These are phyloP conservation scores for Chelon auratus DNA, from an alignment of 2,797 vertebrate genomes.

Conservation along the genomic window DNA sequence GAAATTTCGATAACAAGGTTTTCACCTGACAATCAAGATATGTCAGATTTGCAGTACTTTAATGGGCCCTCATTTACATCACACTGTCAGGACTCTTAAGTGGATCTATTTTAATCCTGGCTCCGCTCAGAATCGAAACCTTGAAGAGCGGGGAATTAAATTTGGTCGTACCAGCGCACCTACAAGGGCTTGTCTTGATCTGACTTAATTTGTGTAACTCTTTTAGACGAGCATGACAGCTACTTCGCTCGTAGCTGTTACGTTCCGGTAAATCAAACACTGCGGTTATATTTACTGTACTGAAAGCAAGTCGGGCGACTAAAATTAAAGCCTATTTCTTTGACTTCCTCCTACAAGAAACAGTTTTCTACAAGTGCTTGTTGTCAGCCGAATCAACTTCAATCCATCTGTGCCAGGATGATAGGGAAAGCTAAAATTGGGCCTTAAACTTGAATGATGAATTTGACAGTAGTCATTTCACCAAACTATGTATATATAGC, in stretches of 20 bases:
- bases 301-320: neutral
- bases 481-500: neutral
- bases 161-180: neutral
- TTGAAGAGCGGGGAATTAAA: constrained; percentile 33
- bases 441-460: neutral
- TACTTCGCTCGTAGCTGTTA: neutral
- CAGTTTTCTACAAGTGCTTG: neutral
- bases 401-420: neutral
- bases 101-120: constrained; percentile 18
- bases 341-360: constrained; percentile 12
- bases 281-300: constrained; percentile 1
- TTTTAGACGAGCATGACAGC: constrained; percentile 21
- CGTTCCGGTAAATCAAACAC: constrained; percentile 13
- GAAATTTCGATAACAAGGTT: constrained; percentile 47
- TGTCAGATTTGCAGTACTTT: constrained; percentile 25
- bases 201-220: constrained; percentile 36
- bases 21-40: constrained; percentile 27
- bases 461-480: neutral
- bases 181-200: constrained; percentile 34
- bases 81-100: constrained; percentile 21
- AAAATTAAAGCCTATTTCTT: constrained; percentile 4
- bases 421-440: neutral
- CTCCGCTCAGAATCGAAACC: constrained; percentile 14
- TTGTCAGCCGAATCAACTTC: neutral
- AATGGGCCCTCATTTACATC: constrained; percentile 32